Evolutionary conservation across 2,888 invertebrate species (phyloP).

Genomic region (Drosophila suboccidentalis): DNA sequence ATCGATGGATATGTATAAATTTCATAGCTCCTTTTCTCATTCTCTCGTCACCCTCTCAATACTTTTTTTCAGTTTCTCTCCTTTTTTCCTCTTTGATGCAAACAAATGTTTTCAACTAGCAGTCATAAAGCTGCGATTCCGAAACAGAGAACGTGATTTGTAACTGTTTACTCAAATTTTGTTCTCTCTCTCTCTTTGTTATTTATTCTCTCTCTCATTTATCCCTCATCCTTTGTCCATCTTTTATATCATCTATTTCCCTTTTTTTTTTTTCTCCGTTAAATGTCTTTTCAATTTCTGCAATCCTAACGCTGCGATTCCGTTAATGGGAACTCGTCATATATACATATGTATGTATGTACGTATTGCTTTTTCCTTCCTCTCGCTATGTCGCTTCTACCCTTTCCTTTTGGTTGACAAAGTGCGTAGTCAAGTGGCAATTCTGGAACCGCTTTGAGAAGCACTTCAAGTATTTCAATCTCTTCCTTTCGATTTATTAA

Average conservation of each 20-base stretch:
- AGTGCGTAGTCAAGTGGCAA: slow-evolving; percentile 79
- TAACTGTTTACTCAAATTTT: no score
- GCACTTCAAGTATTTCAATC: slow-evolving; percentile 47
- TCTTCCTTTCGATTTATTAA: slow-evolving; percentile 4
- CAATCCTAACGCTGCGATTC: neutral
- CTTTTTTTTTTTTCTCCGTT: neutral
- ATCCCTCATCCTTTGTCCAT: no score
- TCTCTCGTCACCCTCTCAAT: neutral
- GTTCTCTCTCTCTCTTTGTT: no score
- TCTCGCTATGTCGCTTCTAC: neutral
- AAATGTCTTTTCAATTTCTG: neutral
- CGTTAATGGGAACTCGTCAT: neutral
- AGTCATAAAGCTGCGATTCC: no score
- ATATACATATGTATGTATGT: neutral
- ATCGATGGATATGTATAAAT: neutral
- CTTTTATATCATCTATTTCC: no score
- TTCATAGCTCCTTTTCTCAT: neutral
- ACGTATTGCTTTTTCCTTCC: neutral
- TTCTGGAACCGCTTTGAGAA: slow-evolving; percentile 39
- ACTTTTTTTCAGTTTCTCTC: no score
- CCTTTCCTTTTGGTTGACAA: slow-evolving; percentile 59
- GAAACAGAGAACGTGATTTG: no score
- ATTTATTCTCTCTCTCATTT: neutral
- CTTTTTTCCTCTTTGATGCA: no score
- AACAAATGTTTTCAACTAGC: no score